Conservation (phyloP, 1,140 invertebrate genomes). For the Drosophila navojoa region DNA sequence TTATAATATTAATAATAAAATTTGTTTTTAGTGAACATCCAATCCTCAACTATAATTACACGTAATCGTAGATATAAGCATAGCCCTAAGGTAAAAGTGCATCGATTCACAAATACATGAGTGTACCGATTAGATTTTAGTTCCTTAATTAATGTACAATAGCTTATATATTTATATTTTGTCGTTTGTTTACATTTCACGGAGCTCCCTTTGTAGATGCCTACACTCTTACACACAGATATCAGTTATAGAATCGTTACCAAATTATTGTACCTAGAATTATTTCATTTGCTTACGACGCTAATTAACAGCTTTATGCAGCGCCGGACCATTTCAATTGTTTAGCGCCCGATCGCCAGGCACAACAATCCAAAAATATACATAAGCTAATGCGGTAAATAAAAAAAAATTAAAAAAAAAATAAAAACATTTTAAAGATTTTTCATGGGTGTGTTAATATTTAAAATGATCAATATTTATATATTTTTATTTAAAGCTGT, state of each 20-base stretch:
- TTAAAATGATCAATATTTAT: no score
- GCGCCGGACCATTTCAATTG: constrained; percentile 13
- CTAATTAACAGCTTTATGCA: constrained; percentile 37
- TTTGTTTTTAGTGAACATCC: constrained; percentile 30
- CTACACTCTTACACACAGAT: constrained; percentile 21
- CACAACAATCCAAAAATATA: constrained; percentile 20
- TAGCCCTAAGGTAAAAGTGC: constrained; percentile 35
- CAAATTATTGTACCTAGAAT: constrained; percentile 65
- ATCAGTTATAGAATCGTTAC: constrained; percentile 53
- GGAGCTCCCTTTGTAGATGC: constrained; percentile 47
- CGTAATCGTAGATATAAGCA: constrained; percentile 46
- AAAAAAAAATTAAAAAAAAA: constrained; percentile 58
- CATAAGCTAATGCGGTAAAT: constrained; percentile 55
- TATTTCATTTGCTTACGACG: constrained; percentile 38
- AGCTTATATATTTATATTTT: constrained; percentile 9
- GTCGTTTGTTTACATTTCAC: constrained; percentile 14
- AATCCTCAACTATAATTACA: constrained; percentile 32
- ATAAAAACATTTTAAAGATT: no score
- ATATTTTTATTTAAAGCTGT: no score
- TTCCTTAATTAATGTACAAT: constrained; percentile 42
- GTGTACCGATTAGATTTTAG: constrained; percentile 27
- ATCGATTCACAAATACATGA: constrained; percentile 12
- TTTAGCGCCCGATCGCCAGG: constrained; percentile 19
- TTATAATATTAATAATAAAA: constrained; percentile 22
- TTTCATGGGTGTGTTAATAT: no score